Conservation (phyloP, 2,888 invertebrate genomes). For the Papilio gigon region DNA sequence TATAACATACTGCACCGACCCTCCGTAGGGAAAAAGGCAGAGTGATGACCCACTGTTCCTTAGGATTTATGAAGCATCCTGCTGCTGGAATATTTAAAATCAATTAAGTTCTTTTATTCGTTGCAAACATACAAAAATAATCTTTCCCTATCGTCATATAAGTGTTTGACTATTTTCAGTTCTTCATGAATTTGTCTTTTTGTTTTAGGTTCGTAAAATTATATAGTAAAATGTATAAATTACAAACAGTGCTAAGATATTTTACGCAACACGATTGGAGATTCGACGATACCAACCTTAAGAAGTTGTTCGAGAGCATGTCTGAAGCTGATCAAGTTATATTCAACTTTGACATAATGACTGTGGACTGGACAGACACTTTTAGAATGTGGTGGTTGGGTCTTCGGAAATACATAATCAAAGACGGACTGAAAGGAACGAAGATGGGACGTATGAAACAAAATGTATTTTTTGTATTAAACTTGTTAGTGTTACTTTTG, state of each 20-base stretch:
- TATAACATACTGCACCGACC: too few relatives aligned
- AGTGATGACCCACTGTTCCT: too few relatives aligned
- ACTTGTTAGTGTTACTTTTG: not conserved
- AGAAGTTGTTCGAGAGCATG: slow-evolving; percentile 72
- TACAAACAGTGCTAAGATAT: slow-evolving; percentile 83
- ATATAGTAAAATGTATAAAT: slow-evolving; percentile 85
- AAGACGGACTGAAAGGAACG: slow-evolving; percentile 69
- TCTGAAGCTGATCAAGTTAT: slow-evolving; percentile 74
- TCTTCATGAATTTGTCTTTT: too few relatives aligned
- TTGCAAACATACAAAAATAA: too few relatives aligned
- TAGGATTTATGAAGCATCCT: too few relatives aligned
- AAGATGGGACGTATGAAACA: slow-evolving; percentile 22
- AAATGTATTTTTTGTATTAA: not conserved
- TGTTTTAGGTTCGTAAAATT: slow-evolving; percentile 83
- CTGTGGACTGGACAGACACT: slow-evolving; percentile 84
- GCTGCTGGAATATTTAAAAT: too few relatives aligned
- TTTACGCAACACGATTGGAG: slow-evolving; percentile 86
- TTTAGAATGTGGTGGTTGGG: slow-evolving; percentile 84
- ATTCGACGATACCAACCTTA: slow-evolving; percentile 81
- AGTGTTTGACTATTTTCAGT: too few relatives aligned
- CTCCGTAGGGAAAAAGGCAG: too few relatives aligned
- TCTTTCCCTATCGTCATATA: too few relatives aligned
- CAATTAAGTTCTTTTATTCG: too few relatives aligned
- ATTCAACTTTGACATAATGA: slow-evolving; percentile 83
- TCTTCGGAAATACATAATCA: slow-evolving; percentile 84